Conservation (phyloP, 2,888 invertebrate species). For the Amphipoea oculea region DNA sequence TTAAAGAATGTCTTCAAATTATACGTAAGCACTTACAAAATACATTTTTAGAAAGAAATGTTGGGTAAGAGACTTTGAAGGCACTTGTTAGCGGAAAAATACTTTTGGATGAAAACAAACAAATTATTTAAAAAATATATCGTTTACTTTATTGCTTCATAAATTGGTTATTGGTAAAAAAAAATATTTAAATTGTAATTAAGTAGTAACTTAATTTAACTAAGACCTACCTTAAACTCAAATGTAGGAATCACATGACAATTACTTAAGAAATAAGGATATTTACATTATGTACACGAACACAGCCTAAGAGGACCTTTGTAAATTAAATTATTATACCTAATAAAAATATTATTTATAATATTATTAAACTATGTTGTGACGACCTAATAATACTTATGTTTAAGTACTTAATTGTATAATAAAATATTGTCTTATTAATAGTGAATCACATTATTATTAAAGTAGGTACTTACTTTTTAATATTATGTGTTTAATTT, state of each 20-base stretch:
- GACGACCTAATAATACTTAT: slow-evolving; percentile 75
- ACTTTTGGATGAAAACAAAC: not conserved
- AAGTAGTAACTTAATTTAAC: slow-evolving; percentile 15
- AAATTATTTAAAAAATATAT: slow-evolving; percentile 8
- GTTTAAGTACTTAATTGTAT: slow-evolving; percentile 66
- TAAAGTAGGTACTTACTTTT: slow-evolving; percentile 40
- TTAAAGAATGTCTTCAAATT: not conserved
- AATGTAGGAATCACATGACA: slow-evolving; percentile 69
- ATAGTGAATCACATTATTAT: slow-evolving; percentile 59
- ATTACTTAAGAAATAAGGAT: slow-evolving; percentile 71
- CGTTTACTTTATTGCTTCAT: slow-evolving; percentile 29
- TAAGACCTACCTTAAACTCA: slow-evolving; percentile 36
- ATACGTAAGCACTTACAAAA: not conserved
- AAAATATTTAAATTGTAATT: slow-evolving; percentile 33
- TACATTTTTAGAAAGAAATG: not conserved
- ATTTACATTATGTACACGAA: slow-evolving; percentile 86
- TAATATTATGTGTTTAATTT: slow-evolving; percentile 20
- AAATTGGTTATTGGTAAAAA: slow-evolving; percentile 22
- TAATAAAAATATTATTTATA: slow-evolving; percentile 6
- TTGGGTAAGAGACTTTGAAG: not conserved
- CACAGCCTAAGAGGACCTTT: slow-evolving; percentile 86
- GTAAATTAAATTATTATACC: slow-evolving; percentile 69
- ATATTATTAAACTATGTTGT: slow-evolving; percentile 73
- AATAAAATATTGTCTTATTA: slow-evolving; percentile 51
- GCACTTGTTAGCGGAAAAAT: not conserved